These are phyloP conservation scores for Tenthredo distinguenda DNA, from an alignment of 2,888 invertebrate genomes.

Conservation along the genomic window DNA sequence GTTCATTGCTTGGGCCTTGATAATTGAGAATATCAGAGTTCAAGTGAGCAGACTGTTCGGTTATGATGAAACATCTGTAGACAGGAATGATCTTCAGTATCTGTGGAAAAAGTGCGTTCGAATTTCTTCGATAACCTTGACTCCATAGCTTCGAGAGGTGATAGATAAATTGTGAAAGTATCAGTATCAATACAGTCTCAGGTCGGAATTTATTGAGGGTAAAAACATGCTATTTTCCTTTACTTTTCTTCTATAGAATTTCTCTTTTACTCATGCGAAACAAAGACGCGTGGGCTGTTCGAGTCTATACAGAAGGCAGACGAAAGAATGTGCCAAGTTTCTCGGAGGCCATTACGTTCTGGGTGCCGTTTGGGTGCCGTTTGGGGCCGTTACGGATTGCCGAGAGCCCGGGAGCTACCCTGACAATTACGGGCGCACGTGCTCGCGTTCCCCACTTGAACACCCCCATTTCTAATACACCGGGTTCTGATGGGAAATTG, in stretches of 20 bases:
- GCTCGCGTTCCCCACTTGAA: conserved; percentile 58
- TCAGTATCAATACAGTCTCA: conserved; percentile 41
- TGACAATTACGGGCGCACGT: conserved; percentile 73
- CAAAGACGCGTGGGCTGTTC: conserved; percentile 28
- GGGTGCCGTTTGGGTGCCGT: conserved; percentile 61
- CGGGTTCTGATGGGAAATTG: conserved; percentile 53
- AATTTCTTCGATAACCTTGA: conserved; percentile 33
- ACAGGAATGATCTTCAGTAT: neutral
- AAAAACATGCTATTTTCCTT: conserved; percentile 24
- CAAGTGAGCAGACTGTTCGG: neutral
- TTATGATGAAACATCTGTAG: neutral
- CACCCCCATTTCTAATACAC: conserved; percentile 48
- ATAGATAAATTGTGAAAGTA: conserved; percentile 39
- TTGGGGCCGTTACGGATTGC: conserved; percentile 67
- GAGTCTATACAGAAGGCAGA: neutral
- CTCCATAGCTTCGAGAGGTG: neutral
- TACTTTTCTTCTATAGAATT: conserved; percentile 22
- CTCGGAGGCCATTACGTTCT: conserved; percentile 41
- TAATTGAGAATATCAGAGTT: neutral
- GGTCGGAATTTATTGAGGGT: conserved; percentile 39
- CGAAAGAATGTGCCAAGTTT: conserved; percentile 49
- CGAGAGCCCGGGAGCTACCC: conserved; percentile 62
- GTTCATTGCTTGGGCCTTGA: neutral
- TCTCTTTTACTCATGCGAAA: conserved; percentile 29
- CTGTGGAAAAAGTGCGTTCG: neutral